These are phyloP conservation scores for Tinea semifulvella DNA, from an alignment of 2,888 invertebrate species.

Conservation along the genomic window DNA sequence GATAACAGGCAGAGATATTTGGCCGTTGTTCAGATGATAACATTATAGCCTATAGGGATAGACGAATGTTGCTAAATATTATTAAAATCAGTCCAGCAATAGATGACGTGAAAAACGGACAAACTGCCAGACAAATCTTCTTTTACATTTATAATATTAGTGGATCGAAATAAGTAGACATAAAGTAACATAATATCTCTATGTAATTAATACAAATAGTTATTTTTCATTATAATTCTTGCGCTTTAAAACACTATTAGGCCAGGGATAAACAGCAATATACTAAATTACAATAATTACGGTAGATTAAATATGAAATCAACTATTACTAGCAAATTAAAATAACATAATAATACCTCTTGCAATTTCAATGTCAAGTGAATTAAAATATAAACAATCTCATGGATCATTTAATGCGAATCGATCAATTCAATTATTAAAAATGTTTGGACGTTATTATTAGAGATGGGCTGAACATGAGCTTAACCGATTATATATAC, in stretches of 20 bases:
- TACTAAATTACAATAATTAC: not conserved
- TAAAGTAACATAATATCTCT: too few relatives aligned
- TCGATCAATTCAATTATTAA: slow-evolving; percentile 57
- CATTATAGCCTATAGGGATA: too few relatives aligned
- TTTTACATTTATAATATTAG: too few relatives aligned
- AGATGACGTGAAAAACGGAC: too few relatives aligned
- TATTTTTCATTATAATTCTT: not conserved
- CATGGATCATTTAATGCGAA: slow-evolving; percentile 61
- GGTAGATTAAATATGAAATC: not conserved
- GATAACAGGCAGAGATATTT: too few relatives aligned
- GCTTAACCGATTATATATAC: not conserved
- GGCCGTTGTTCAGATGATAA: too few relatives aligned
- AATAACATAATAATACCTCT: not conserved
- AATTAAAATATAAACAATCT: slow-evolving; percentile 26
- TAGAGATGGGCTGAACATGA: too few relatives aligned
- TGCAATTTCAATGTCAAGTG: not conserved
- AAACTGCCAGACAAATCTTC: too few relatives aligned
- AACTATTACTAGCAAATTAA: not conserved
- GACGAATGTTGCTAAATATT: too few relatives aligned
- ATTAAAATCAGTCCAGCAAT: too few relatives aligned
- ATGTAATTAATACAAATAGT: too few relatives aligned
- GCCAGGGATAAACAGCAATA: not conserved
- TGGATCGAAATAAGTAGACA: too few relatives aligned
- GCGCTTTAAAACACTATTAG: not conserved
- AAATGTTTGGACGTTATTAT: slow-evolving; percentile 31